Evolutionary conservation across 1,140 invertebrate genomes (phyloP).

Genomic region (Drosophila yakuba): DNA sequence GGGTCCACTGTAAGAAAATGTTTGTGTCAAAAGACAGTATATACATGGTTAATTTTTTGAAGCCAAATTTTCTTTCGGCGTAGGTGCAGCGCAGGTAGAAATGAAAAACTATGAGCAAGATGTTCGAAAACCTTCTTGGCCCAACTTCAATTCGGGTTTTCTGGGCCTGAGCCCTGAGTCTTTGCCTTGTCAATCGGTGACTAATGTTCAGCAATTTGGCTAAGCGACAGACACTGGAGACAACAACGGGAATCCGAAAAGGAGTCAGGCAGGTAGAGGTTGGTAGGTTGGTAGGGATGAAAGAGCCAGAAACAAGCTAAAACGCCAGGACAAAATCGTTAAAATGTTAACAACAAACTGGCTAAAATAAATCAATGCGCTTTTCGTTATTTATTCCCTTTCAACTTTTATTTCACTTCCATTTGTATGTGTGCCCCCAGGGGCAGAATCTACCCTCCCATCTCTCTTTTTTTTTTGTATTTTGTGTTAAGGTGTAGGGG

Average conservation of each 20-base stretch:
- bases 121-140: constrained; percentile 33
- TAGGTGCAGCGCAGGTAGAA: constrained; percentile 31
- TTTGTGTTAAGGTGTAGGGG: too few species aligned
- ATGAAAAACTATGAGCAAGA: constrained; percentile 11
- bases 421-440: constrained; percentile 37
- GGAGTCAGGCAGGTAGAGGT: background rate
- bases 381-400: constrained; percentile 79
- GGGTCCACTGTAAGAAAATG: constrained; percentile 6
- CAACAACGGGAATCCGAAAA: background rate
- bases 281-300: background rate
- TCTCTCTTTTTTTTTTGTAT: background rate
- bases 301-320: constrained; percentile 37
- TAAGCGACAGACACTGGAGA: constrained; percentile 74
- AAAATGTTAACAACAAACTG: constrained; percentile 82
- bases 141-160: constrained; percentile 38
- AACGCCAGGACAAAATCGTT: constrained; percentile 81
- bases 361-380: constrained; percentile 80
- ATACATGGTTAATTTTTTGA: too few species aligned
- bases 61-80: constrained; percentile 5
- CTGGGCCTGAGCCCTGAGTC: constrained; percentile 30
- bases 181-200: constrained; percentile 79
- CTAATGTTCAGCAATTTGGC: constrained; percentile 82
- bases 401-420: constrained; percentile 69
- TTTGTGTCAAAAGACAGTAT: too few species aligned
- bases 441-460: constrained; percentile 15